Conservation (phyloP, 37 sponge, comb jelly and placozoan species). For the Spongilla lacustris region DNA sequence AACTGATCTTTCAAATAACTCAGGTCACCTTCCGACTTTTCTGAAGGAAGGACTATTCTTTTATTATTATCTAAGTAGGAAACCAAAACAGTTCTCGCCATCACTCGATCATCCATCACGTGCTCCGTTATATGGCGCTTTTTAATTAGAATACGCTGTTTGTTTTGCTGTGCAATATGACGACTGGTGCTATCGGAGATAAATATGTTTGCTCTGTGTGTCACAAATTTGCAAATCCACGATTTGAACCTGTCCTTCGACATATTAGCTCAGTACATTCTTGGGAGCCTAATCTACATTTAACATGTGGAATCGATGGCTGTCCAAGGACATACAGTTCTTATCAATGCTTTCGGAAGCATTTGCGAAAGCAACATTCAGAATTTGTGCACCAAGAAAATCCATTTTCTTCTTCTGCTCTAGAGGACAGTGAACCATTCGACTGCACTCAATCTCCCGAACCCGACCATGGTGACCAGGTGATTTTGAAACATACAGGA, state of each 20-base stretch:
- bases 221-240: background rate
- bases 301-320: constrained; percentile 38
- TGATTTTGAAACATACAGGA: constrained; percentile 16
- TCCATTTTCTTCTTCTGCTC: too few species aligned
- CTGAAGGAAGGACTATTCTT: background rate
- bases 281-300: constrained; percentile 14
- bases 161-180: background rate
- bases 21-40: background rate
- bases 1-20: constrained; percentile 10
- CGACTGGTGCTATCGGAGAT: background rate
- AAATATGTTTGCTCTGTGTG: background rate
- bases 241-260: constrained; percentile 12
- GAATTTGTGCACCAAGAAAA: background rate
- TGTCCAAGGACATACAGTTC: constrained; percentile 23
- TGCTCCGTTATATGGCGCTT: background rate
- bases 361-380: constrained; percentile 22
- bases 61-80: constrained; percentile 1
- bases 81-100: background rate
- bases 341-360: constrained; percentile 6
- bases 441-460: too few species aligned
- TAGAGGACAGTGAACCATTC: too few species aligned
- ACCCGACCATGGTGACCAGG: background rate
- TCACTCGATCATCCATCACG: background rate
- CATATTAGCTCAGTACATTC: constrained; percentile 39
- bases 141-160: background rate